These are phyloP conservation scores for Nephrotoma guestfalica DNA, from an alignment of 2,888 invertebrate species.

Conservation along the genomic window DNA sequence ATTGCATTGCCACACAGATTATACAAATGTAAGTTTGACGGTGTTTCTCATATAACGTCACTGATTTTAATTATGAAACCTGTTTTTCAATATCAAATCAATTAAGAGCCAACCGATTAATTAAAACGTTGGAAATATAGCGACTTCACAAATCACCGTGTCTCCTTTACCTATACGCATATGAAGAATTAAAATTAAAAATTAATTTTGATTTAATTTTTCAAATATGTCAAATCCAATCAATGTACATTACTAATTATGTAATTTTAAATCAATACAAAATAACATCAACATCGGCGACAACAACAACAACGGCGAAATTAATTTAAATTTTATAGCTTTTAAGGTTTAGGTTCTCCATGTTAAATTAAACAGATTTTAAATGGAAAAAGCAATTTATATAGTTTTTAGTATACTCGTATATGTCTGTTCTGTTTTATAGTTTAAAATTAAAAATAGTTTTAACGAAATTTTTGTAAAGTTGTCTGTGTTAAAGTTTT, in stretches of 20 bases:
- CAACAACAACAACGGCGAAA: background rate
- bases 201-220: background rate
- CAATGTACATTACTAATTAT: background rate
- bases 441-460: background rate
- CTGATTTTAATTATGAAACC: no score
- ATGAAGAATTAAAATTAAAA: background rate
- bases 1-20: no score
- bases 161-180: background rate
- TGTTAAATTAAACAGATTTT: background rate
- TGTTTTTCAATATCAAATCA: no score
- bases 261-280: background rate
- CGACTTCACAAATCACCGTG: background rate
- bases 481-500: background rate
- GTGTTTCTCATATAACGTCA: no score
- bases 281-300: background rate
- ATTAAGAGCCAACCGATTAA: background rate
- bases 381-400: background rate
- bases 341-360: background rate
- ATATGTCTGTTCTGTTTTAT: background rate
- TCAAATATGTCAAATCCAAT: background rate
- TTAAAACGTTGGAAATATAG: background rate
- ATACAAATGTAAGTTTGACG: no score
- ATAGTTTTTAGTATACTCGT: background rate
- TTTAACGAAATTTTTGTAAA: background rate
- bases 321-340: background rate